Base-by-base conservation (phyloP, 2,797 vertebrate genomes). In the Leptodactylus fallax region DNA sequence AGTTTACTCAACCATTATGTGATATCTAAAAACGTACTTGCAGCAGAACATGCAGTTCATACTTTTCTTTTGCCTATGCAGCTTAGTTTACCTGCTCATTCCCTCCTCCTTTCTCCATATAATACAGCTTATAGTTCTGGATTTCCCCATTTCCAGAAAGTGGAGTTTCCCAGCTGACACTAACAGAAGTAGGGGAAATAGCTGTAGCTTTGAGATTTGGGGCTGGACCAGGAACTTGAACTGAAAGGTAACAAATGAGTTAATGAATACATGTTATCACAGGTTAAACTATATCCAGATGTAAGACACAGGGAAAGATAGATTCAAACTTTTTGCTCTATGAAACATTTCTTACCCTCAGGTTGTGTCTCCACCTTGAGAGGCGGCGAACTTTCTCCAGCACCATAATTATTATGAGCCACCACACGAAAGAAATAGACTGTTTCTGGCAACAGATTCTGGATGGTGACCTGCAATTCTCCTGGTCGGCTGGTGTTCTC, bases 221-320 rank as follows among this genome's bases (percentile, higher is more conserved):
- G 87, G 98, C 97, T 0, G 98, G 98, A 17, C 98, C 97, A 1
- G 98, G 97, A 2, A 99, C 97, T 94, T 99, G 98, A 89, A 99
- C 98, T 99, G 92, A 49, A 93, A 92, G 0, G 58, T 9, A 87
- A 88, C 79, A 0, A 16, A 71, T 21, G 23, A 13, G 10, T 61
- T 47, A 89, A 36, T 36, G 36, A 49, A 14, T 74, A 74, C 4
- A 49, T n/a, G 45, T 6, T 0, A 17, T 11, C 0, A 0, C 51
- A 27, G 5, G 14, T 10, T 11, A 69, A 27, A 16, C 8, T 17
- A 14, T 47, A 21, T 72, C 36, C 36, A 11, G 67, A 45, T 4
- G 1, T 7, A 27, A 71, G 16, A 36, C 36, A 13, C 11, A 3
- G 17, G 12, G 61, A 45, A n/a, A 12, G 11, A 8, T 45, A 16